phyloP scores from a whole-genome alignment of 2,113 vertebrate species.

The Leptodactylus fuscus region DNA sequence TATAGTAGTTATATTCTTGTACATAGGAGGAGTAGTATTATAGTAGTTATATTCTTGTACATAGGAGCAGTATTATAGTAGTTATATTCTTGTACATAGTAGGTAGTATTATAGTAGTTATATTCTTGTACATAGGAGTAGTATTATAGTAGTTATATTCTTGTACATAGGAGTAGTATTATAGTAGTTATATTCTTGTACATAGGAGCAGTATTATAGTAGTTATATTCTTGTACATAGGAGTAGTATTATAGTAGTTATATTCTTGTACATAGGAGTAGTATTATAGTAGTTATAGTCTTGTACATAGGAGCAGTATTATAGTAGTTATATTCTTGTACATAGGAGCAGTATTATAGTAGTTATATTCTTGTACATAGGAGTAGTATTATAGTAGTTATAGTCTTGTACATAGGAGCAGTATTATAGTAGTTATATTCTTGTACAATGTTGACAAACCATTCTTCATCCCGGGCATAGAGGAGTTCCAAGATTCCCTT shows the following conservation, averaged over 20 bases:
- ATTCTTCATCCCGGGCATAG: conserved; percentile 76
- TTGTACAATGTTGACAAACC: conserved; percentile 66
- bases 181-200: neutral
- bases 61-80: conserved; percentile 7
- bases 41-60: conserved; percentile 14
- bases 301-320: neutral
- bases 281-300: conserved; percentile 22
- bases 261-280: neutral
- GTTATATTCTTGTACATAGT: neutral
- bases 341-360: conserved; percentile 15
- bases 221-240: neutral
- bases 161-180: neutral
- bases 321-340: conserved; percentile 11
- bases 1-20: conserved; percentile 6
- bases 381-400: neutral
- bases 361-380: neutral
- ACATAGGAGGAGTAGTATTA: neutral
- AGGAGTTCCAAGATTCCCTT: conserved; percentile 76
- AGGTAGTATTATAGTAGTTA: neutral
- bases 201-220: conserved; percentile 3
- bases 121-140: neutral
- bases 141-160: conserved; percentile 14
- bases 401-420: neutral
- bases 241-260: conserved; percentile 5
- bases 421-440: neutral